These are phyloP conservation scores for Neuroscelio doddi DNA, from an alignment of 2,888 invertebrate genomes.

Conservation along the genomic window DNA sequence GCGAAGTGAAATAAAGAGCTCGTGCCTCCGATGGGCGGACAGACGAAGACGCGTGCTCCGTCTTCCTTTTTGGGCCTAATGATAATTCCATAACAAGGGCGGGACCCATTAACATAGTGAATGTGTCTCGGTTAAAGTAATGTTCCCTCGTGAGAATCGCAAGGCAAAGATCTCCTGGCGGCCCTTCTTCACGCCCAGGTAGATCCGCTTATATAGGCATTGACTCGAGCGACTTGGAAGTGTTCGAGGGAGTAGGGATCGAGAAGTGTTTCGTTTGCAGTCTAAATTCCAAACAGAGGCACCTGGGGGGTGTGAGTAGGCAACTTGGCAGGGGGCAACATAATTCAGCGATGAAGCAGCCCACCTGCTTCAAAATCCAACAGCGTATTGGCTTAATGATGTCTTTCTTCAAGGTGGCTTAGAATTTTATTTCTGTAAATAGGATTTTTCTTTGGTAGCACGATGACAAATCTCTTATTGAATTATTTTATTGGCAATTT, in stretches of 20 bases:
- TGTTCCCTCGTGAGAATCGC: slow-evolving; percentile 12
- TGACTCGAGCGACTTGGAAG: neutral
- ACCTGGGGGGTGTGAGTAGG: slow-evolving; percentile 60
- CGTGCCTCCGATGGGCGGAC: slow-evolving; percentile 26
- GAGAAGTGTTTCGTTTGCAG: neutral
- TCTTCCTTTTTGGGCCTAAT: slow-evolving; percentile 23
- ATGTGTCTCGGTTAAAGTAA: slow-evolving; percentile 12
- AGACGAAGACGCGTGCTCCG: slow-evolving; percentile 12
- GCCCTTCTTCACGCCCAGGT: slow-evolving; percentile 9
- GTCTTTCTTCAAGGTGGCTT: slow-evolving; percentile 3
- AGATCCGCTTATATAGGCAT: neutral
- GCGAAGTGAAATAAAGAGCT: slow-evolving; percentile 38
- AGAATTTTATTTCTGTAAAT: neutral
- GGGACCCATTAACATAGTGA: slow-evolving; percentile 60
- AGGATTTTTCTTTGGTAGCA: too few relatives aligned
- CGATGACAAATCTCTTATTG: too few relatives aligned
- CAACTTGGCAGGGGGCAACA: slow-evolving; percentile 54
- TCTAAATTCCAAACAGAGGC: slow-evolving; percentile 17
- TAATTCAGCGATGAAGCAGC: slow-evolving; percentile 52
- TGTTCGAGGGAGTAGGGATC: too few relatives aligned
- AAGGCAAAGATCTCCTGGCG: slow-evolving; percentile 9
- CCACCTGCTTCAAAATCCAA: slow-evolving; percentile 21
- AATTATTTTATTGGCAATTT: too few relatives aligned
- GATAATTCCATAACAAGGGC: slow-evolving; percentile 63
- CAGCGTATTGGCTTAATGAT: slow-evolving; percentile 15